Evolutionary conservation across 2,113 vertebrate species (phyloP).

Genomic region (Strix aluco): DNA sequence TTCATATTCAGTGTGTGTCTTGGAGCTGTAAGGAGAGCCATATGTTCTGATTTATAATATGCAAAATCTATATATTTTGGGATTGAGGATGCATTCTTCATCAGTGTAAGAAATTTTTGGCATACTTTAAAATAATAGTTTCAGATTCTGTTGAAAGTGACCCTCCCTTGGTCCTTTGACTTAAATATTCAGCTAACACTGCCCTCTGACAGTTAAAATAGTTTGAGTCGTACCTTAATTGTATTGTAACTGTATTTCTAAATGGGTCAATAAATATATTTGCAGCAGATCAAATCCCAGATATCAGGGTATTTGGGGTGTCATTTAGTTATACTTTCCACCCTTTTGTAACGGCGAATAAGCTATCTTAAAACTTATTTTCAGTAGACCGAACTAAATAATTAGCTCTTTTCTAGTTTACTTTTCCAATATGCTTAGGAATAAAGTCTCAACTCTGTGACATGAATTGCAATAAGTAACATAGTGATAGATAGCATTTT

Average conservation of each 20-base stretch:
- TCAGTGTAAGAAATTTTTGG: neutral
- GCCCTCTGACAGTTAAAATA: neutral
- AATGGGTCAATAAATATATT: neutral
- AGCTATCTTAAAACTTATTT: neutral
- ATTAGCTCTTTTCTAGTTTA: neutral
- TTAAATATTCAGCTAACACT: neutral
- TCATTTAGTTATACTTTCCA: neutral
- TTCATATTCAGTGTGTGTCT: constrained; percentile 3
- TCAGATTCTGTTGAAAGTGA: neutral
- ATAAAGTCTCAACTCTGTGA: neutral
- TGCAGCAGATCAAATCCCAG: neutral
- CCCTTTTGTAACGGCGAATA: neutral
- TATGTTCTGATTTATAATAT: constrained; percentile 50
- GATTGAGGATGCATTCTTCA: neutral
- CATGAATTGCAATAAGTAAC: neutral
- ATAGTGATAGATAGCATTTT: neutral
- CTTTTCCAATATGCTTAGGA: neutral
- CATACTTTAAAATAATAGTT: neutral
- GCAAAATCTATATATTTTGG: constrained; percentile 36
- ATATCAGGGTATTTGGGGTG: neutral
- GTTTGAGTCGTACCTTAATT: neutral
- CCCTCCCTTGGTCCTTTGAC: neutral
- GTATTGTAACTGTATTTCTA: neutral
- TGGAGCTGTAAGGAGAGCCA: constrained; percentile 42
- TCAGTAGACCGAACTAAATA: neutral